Base-by-base conservation (phyloP, 2,797 vertebrate genomes). In the Neosalanx taihuensis region DNA sequence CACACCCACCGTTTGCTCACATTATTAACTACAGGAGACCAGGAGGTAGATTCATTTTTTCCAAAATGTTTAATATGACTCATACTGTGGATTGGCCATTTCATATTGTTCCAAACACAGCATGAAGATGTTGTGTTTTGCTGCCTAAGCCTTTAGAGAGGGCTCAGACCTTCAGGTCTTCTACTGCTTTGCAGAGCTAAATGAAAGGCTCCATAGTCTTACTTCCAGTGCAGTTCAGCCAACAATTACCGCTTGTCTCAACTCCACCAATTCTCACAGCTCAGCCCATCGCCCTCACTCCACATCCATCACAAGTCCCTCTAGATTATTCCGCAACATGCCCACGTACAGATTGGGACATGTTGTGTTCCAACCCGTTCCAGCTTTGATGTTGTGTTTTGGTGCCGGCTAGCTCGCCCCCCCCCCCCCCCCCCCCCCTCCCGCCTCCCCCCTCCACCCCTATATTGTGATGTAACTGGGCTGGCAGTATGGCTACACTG, bases 321-420 rank as follows among this genome's bases (percentile, higher is more conserved):
- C 29, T 33, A 30, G 31, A 37, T 49, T 56, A 33, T 62, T 61
- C 56, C 60, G 5, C 46, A 62, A 29, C 35, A 31, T 64, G 20
- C 57, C 80, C 74, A 65, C 80, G 72, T 64, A 67, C 72, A 31
- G 65, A 63, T 60, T 51, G 65, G 56, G 67, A 67, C 64, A 67
- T 58, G 74, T 73, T 51, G 64, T 57, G 70, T 72, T 79, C 75
- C 72, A 60, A 46, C 51, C 78, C 59, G 72, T 80, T 78, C 72
- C 74, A 64, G 10, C 77, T 86, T 84, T 86, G 84, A 84, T 81
- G 84, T 84, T 61, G 74, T 78, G 75, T 71, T 80, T 66, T 12
- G 29, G 31, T 53, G 49, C 35, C 58, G 26, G 15, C 59, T 53
- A 9, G 23, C 58, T 20, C 62, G 4, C 31, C 23, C 29, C 57